These are phyloP conservation scores for Epinephelus lanceolatus DNA, from an alignment of 2,113 vertebrate genomes.

Conservation along the genomic window DNA sequence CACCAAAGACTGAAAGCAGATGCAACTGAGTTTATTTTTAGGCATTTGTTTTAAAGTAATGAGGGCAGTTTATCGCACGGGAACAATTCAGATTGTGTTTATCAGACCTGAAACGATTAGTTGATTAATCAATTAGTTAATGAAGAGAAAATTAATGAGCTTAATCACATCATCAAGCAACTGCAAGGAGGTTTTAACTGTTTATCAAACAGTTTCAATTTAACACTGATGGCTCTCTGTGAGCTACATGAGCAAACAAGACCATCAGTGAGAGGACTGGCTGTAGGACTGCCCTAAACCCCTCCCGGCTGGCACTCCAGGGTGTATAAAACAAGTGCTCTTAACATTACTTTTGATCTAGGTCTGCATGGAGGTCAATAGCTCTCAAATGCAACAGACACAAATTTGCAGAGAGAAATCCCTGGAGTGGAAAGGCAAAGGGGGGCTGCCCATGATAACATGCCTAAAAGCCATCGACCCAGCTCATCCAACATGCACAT, in stretches of 20 bases:
- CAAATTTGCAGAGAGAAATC: constrained; percentile 46
- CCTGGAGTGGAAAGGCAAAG: neutral
- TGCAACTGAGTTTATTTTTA: neutral
- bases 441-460: constrained; percentile 26
- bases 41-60: neutral
- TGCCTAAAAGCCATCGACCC: constrained; percentile 47
- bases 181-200: too few species aligned
- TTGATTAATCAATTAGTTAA: neutral
- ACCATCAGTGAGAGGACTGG: too few species aligned
- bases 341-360: constrained; percentile 29
- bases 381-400: constrained; percentile 38
- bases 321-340: constrained; percentile 16
- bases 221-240: too few species aligned
- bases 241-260: too few species aligned
- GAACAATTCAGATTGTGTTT: neutral
- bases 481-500: constrained; percentile 19
- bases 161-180: too few species aligned
- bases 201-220: too few species aligned
- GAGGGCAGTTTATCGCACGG: neutral
- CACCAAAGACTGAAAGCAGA: neutral
- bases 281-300: neutral
- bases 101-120: neutral
- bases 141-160: neutral
- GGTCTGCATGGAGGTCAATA: constrained; percentile 37
- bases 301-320: neutral